phyloP scores from a whole-genome alignment of 2,113 vertebrate species.

The Cyphomyrus plagiostoma region DNA sequence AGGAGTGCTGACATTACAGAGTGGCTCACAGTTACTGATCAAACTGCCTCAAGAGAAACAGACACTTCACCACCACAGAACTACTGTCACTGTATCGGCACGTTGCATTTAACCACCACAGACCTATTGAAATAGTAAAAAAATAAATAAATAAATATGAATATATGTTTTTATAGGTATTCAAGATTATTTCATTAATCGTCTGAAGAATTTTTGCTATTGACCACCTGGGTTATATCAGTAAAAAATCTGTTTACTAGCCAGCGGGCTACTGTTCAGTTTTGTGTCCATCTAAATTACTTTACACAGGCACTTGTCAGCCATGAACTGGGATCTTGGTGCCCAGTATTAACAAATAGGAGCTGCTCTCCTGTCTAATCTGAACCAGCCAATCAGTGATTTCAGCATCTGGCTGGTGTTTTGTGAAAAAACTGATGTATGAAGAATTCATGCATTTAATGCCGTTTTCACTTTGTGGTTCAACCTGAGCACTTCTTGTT shows the following conservation, averaged over 20 bases:
- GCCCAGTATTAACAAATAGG: background rate
- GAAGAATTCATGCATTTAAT: conserved; percentile 19
- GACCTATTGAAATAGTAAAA: background rate
- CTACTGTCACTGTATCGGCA: background rate
- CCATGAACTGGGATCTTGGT: background rate
- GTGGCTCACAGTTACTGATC: background rate
- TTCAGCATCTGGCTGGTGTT: background rate
- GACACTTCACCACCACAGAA: background rate
- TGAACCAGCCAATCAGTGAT: background rate
- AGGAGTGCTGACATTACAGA: background rate
- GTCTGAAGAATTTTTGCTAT: background rate
- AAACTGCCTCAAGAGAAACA: background rate
- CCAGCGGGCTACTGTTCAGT: background rate
- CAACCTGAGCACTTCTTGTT: background rate
- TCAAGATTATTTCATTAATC: background rate
- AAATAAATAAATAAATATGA: background rate
- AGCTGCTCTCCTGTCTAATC: background rate
- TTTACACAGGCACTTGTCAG: background rate
- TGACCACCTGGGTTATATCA: background rate
- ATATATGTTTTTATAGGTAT: background rate
- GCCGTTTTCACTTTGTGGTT: background rate
- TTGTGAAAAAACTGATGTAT: background rate
- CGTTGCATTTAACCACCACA: background rate
- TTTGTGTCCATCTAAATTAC: background rate
- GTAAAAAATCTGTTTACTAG: background rate